Percentiles rank a stretch among this genome's conserved stretches.
phyloP scores from a whole-genome alignment of 2,888 invertebrate species.

The Brenthis hecate region DNA sequence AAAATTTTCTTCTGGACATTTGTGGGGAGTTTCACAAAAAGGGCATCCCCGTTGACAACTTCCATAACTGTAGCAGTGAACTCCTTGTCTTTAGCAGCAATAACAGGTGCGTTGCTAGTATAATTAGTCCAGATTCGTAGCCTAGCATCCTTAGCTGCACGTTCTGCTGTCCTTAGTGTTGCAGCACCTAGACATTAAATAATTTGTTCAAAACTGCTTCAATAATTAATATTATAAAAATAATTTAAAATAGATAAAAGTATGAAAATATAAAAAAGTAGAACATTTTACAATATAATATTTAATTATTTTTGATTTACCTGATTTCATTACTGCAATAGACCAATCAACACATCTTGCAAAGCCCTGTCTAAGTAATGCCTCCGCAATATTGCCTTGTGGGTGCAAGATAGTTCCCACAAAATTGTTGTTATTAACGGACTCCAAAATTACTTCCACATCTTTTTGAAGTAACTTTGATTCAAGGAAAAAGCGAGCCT shows the following conservation, averaged over 20 bases:
- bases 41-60: slow-evolving; percentile 96
- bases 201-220: not conserved
- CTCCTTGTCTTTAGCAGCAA: slow-evolving; percentile 90
- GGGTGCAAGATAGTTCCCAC: slow-evolving; percentile 97
- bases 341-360: slow-evolving; percentile 89
- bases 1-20: slow-evolving; percentile 94
- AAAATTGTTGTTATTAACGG: slow-evolving; percentile 95
- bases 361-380: slow-evolving; percentile 93
- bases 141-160: slow-evolving; percentile 92
- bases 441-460: slow-evolving; percentile 94
- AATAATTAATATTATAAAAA: not conserved
- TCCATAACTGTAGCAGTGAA: slow-evolving; percentile 93
- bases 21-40: slow-evolving; percentile 91
- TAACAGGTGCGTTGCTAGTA: slow-evolving; percentile 87
- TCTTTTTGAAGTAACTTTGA: slow-evolving; percentile 94
- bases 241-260: too few relatives aligned
- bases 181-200: slow-evolving; percentile 83
- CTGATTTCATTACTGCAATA: slow-evolving; percentile 73
- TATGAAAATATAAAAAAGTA: too few relatives aligned
- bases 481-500: slow-evolving; percentile 97
- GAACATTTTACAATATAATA: not conserved
- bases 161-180: slow-evolving; percentile 92
- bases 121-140: slow-evolving; percentile 96
- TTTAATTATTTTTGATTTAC: slow-evolving; percentile 45
- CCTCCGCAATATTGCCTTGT: slow-evolving; percentile 96